Conservation (phyloP, 2,797 vertebrate species). For the Sebastes glaucus region DNA sequence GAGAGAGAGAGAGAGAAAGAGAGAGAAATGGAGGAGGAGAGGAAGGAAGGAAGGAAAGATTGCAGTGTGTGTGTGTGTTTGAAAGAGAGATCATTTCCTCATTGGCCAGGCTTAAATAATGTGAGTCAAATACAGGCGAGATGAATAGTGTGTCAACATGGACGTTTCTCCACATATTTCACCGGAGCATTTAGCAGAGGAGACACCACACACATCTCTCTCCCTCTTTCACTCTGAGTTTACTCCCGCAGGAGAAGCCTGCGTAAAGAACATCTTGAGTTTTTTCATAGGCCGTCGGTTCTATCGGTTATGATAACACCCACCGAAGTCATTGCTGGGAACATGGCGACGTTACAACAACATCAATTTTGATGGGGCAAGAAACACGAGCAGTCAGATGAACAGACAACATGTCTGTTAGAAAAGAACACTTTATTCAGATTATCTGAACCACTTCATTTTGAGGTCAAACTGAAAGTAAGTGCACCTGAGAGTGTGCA, state of each 20-base stretch:
- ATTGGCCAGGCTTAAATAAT: constrained; percentile 35
- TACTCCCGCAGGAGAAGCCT: background rate
- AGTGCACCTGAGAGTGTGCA: background rate
- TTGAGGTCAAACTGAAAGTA: background rate
- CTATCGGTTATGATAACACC: background rate
- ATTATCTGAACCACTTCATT: background rate
- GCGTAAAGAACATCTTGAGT: background rate
- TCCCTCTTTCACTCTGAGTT: background rate
- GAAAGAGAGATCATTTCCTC: constrained; percentile 29
- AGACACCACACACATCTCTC: background rate
- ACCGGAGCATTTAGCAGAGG: constrained; percentile 29
- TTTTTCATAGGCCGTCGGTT: background rate
- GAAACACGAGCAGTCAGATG: background rate
- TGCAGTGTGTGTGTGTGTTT: background rate
- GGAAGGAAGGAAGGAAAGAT: background rate
- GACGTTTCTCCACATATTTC: constrained; percentile 46
- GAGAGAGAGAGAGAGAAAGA: background rate
- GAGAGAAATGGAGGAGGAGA: background rate
- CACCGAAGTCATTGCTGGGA: background rate
- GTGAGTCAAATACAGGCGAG: constrained; percentile 36
- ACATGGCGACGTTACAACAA: background rate
- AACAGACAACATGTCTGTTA: background rate
- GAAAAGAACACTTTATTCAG: background rate
- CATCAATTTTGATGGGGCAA: background rate
- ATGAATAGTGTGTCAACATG: constrained; percentile 42